Evolutionary conservation across 2,888 invertebrate genomes (phyloP), one percentile per base, ranked within the genome.

Genomic region (Gortyna flavago): DNA sequence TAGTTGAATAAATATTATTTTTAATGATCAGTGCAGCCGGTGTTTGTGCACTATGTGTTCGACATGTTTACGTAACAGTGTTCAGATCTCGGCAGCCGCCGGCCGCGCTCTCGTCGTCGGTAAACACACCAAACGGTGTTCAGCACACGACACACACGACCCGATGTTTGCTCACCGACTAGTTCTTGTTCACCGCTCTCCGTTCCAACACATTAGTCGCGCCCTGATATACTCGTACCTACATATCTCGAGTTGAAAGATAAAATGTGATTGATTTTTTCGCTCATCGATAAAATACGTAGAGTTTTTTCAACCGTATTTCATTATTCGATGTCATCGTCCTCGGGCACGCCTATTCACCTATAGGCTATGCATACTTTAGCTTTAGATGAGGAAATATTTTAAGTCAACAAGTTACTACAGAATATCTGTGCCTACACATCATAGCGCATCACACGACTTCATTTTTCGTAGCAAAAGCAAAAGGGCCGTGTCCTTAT

Each of bases 1-100:
- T 93, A 92, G 91, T 91, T 91, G 92, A 94, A 95, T 93, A 95
- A 96, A 96, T 96, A 96, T 96, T 96, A 94, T 96, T 95, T 94
- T 93, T 94, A 95, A 93, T 93, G 96, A 96, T 96, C 95, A 96
- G 95, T 94, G 94, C 93, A 92, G 93, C 91, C 91, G 90, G 90
- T 95, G 95, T 96, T 95, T 95, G 95, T 92, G 92, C 91, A 90
- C 91, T 90, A 90, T 89, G 90, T 93, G 94, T 94, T 89, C 87
- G 91, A 94, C 93, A 93, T 93, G 93, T 94, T 94, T 93, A 93
- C 95, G 95, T 95, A 96, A 95, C 95, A 95, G 95, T 94, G 94
- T 93, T 91, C 91, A 90, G 91, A 89, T 89, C 92, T 92, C 91
- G 92, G 93, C 85, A 83, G 85, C 86, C 86, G 85, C 83, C 84